Conservation (phyloP, 1,140 invertebrate genomes). For the Caligus rogercresseyi region DNA sequence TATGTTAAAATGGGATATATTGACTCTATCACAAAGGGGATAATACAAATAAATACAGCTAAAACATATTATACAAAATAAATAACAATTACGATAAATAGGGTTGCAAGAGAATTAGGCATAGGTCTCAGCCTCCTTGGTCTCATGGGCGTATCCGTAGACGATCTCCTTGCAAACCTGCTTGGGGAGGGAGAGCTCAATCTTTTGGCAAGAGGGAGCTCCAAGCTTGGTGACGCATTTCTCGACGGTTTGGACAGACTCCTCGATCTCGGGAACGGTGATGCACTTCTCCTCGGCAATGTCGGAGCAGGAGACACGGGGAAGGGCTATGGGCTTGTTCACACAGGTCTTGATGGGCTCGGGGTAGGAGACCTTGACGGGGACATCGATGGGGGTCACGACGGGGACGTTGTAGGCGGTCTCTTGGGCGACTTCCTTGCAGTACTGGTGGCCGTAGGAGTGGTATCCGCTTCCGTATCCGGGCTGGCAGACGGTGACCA, state of each 20-base stretch:
- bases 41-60: no score
- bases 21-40: no score
- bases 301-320: no score
- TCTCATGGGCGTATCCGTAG: constrained; percentile 13
- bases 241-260: constrained; percentile 7
- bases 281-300: no score
- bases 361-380: constrained; percentile 9
- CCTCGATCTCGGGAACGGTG: constrained; percentile 17
- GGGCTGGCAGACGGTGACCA: no score
- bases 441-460: not conserved
- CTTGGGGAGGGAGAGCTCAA: constrained; percentile 14
- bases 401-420: constrained; percentile 16
- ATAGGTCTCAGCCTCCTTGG: no score
- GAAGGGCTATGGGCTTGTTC: no score
- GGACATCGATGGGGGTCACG: constrained; percentile 7
- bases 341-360: constrained; percentile 18
- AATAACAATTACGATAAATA: no score
- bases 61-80: no score
- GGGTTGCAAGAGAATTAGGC: no score
- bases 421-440: constrained; percentile 20
- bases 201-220: constrained; percentile 1
- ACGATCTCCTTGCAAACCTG: constrained; percentile 16
- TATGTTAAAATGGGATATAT: no score
- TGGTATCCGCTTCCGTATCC: constrained; percentile 9
- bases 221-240: no score